Conservation (phyloP, 2,888 invertebrate species). For the Lasioglossum morio region DNA sequence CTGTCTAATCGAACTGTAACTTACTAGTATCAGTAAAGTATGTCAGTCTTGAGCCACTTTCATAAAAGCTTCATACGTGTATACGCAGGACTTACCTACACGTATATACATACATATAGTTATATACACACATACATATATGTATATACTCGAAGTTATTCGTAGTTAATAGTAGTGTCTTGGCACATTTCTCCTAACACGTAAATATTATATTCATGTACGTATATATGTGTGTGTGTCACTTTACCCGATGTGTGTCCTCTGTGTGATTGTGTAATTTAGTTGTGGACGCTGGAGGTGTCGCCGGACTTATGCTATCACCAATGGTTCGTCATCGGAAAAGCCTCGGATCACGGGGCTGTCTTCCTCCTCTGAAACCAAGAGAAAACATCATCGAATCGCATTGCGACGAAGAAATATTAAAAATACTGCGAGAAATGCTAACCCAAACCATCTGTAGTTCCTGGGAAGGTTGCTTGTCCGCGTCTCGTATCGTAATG, state of each 20-base stretch:
- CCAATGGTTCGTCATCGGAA: conserved; percentile 97
- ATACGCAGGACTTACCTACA: conserved; percentile 64
- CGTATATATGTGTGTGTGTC: conserved; percentile 30
- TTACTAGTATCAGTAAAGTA: conserved; percentile 40
- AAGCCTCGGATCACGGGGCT: conserved; percentile 96
- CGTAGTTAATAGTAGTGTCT: conserved; percentile 76
- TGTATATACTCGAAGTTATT: conserved; percentile 74
- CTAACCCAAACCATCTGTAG: conserved; percentile 89
- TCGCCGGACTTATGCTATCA: conserved; percentile 89
- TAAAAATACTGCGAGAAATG: neutral
- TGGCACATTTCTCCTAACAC: conserved; percentile 72
- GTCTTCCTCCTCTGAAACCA: conserved; percentile 91
- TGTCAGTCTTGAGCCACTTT: conserved; percentile 61
- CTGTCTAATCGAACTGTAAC: conserved; percentile 45
- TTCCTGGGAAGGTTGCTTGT: conserved; percentile 92
- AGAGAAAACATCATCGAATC: neutral
- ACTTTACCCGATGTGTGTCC: conserved; percentile 15
- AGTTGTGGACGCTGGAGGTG: conserved; percentile 18
- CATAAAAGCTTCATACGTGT: conserved; percentile 66
- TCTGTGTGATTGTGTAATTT: conserved; percentile 35
- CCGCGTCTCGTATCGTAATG: conserved; percentile 95
- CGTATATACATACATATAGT: conserved; percentile 36
- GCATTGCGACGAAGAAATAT: neutral
- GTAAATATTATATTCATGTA: conserved; percentile 58
- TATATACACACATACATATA: conserved; percentile 1